A percentile compares a stretch with the other conserved stretches of the same genome.
phyloP scores from a whole-genome alignment of 2,797 vertebrate species.

The Labeo calbasu region DNA sequence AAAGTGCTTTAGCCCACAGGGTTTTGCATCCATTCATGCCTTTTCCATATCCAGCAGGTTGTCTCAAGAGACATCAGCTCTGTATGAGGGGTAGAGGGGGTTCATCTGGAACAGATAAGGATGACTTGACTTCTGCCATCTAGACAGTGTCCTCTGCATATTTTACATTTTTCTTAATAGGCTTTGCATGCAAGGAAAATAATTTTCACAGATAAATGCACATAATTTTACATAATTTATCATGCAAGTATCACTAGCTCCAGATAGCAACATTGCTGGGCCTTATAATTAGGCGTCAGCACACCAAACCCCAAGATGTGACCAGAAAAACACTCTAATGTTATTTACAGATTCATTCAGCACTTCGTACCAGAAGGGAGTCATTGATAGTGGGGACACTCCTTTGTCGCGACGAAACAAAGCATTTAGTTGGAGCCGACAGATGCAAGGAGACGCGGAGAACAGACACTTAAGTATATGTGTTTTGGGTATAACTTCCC shows the following conservation, averaged over 20 bases:
- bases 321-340: slow-evolving; percentile 1
- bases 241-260: not conserved
- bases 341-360: slow-evolving; percentile 48
- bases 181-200: slow-evolving; percentile 6
- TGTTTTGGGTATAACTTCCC: slow-evolving; percentile 64
- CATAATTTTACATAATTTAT: slow-evolving; percentile 4
- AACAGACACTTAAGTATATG: slow-evolving; percentile 46
- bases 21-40: slow-evolving; percentile 36
- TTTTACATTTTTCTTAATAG: not conserved
- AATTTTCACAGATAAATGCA: not conserved
- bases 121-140: slow-evolving; percentile 73
- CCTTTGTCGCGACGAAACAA: slow-evolving; percentile 57
- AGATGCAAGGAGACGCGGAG: slow-evolving; percentile 23
- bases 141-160: slow-evolving; percentile 75
- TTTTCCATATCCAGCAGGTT: slow-evolving; percentile 53
- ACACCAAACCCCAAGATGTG: slow-evolving; percentile 16
- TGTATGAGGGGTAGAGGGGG: slow-evolving; percentile 8
- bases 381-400: slow-evolving; percentile 42
- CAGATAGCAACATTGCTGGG: not conserved
- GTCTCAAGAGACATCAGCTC: slow-evolving; percentile 35
- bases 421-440: slow-evolving; percentile 37
- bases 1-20: slow-evolving; percentile 31
- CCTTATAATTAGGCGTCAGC: slow-evolving; percentile 8
- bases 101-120: slow-evolving; percentile 41
- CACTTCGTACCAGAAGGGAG: slow-evolving; percentile 46